These are phyloP conservation scores for Anastatus disparis DNA, from an alignment of 1,140 invertebrate genomes.

Conservation along the genomic window DNA sequence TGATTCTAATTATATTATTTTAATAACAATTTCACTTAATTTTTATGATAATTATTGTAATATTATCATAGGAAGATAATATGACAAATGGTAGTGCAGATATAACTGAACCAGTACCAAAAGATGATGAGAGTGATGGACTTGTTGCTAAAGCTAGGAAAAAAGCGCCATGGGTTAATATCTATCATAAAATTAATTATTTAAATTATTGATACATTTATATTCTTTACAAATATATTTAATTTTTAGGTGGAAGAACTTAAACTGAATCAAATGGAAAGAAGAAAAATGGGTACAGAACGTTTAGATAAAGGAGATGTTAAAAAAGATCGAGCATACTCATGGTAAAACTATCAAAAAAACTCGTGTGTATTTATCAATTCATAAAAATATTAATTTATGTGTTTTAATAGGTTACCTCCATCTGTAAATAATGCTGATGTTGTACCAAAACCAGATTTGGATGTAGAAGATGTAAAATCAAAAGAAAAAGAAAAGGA, in stretches of 20 bases:
- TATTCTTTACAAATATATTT: background rate
- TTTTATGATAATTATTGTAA: background rate
- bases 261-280: constrained; percentile 62
- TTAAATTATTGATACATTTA: background rate
- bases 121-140: constrained; percentile 46
- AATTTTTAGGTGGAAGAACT: constrained; percentile 59
- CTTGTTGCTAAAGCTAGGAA: constrained; percentile 52
- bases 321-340: constrained; percentile 53
- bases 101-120: constrained; percentile 49
- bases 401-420: constrained; percentile 32
- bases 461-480: constrained; percentile 52
- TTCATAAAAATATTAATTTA: constrained; percentile 19
- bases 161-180: constrained; percentile 62
- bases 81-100: constrained; percentile 59
- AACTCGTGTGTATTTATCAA: background rate
- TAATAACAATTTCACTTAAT: background rate
- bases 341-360: constrained; percentile 51
- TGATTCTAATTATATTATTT: background rate
- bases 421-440: constrained; percentile 42
- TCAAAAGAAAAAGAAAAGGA: constrained; percentile 55
- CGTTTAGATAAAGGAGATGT: constrained; percentile 54
- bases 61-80: constrained; percentile 54
- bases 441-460: constrained; percentile 44
- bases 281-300: constrained; percentile 54
- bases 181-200: background rate